These are phyloP conservation scores for Axinella damicornis DNA, from an alignment of 37 sponge, comb jelly and placozoan species.

Conservation along the genomic window DNA sequence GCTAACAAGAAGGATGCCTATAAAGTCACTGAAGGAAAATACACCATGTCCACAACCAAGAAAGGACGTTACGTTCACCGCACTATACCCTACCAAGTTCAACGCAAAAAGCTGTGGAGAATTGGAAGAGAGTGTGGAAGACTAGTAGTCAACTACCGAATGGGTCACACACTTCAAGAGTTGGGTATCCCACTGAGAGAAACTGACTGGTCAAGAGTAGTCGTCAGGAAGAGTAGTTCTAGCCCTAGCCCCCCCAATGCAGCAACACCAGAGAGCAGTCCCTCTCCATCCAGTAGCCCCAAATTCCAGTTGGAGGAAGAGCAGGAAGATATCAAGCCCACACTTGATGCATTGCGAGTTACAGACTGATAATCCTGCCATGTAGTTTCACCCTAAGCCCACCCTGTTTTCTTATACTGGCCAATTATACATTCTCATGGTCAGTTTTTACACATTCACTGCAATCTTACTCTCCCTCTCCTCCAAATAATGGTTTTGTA, in stretches of 20 bases:
- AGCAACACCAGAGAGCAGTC: no score
- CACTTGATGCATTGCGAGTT: no score
- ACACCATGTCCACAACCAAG: constrained; percentile 80
- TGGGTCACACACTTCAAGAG: constrained; percentile 65
- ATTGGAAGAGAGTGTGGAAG: constrained; percentile 57
- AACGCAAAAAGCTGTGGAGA: constrained; percentile 71
- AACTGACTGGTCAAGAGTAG: constrained; percentile 57
- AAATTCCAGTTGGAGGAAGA: no score
- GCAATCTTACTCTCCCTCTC: no score
- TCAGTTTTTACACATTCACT: no score
- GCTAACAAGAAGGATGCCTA: constrained; percentile 67
- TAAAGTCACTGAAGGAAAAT: constrained; percentile 61
- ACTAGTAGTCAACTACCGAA: constrained; percentile 48
- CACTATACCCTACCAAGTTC: constrained; percentile 57
- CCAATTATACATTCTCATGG: no score
- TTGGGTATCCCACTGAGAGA: constrained; percentile 56
- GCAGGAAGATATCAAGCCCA: no score
- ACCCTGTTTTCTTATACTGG: no score
- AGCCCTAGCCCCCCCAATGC: not conserved
- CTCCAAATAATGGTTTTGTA: no score
- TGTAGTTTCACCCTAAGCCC: no score
- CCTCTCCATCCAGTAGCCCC: no score
- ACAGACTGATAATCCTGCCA: no score
- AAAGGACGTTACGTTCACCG: constrained; percentile 64
- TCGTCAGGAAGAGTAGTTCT: constrained; percentile 10